Conservation (phyloP, 2,113 vertebrate species). For the Sebastes schlegelii region DNA sequence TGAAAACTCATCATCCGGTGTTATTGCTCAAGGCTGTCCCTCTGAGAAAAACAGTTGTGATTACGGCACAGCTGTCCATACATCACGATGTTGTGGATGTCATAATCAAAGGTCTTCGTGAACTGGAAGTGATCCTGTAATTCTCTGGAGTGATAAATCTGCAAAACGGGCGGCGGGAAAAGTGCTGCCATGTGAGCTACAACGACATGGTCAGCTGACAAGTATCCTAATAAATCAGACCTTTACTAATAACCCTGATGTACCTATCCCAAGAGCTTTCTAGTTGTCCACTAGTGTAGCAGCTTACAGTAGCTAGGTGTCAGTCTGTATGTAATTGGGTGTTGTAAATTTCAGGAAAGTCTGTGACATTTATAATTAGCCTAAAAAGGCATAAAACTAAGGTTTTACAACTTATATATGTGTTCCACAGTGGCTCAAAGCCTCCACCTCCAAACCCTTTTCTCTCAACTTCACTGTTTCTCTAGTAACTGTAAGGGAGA, state of each 20-base stretch:
- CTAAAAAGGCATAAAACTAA: too few relatives aligned
- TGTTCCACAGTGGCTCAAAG: not conserved
- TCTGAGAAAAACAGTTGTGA: not conserved
- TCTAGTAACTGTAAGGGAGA: not conserved
- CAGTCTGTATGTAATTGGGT: constrained; percentile 37
- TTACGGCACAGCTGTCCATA: constrained; percentile 10
- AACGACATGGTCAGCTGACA: constrained; percentile 8
- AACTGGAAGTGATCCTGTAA: not conserved
- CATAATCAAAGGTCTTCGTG: not conserved
- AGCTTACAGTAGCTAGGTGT: constrained; percentile 1
- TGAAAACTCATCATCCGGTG: constrained; percentile 9
- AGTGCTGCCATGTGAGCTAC: not conserved
- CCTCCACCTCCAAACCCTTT: not conserved
- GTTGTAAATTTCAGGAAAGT: constrained; percentile 1
- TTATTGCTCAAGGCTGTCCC: constrained; percentile 13
- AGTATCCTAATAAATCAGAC: not conserved
- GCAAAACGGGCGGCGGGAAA: constrained; percentile 6
- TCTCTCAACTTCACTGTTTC: not conserved
- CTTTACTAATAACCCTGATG: not conserved
- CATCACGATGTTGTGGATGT: not conserved
- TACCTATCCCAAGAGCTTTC: not conserved
- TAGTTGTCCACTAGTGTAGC: not conserved
- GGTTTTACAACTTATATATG: not conserved
- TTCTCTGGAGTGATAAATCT: constrained; percentile 24
- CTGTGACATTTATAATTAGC: not conserved